phyloP scores from a whole-genome alignment of 2,113 vertebrate genomes.

The Macquaria australasica region DNA sequence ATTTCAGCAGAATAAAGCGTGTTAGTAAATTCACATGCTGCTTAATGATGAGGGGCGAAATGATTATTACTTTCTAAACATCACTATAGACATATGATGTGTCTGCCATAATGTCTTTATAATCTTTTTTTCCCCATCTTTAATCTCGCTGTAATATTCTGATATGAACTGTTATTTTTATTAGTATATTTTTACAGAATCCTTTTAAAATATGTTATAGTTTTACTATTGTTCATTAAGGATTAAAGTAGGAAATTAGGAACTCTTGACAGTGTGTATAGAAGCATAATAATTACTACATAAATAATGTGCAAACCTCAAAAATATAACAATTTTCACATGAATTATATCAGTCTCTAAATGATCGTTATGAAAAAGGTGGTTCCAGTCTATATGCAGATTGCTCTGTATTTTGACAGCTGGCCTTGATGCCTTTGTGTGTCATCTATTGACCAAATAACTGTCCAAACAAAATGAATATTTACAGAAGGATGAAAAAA shows the following conservation, averaged over 20 bases:
- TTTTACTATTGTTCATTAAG: not conserved
- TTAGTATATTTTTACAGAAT: not conserved
- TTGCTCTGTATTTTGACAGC: conserved; percentile 40
- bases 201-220: not conserved
- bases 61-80: not conserved
- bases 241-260: not conserved
- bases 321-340: not conserved
- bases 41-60: not conserved
- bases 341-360: not conserved
- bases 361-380: not conserved
- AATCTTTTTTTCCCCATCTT: not conserved
- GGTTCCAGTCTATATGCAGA: conserved; percentile 17
- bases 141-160: not conserved
- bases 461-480: not conserved
- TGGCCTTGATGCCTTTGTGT: conserved; percentile 25
- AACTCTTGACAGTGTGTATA: not conserved
- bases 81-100: not conserved
- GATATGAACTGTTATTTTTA: not conserved
- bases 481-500: conserved; percentile 1
- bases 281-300: not conserved
- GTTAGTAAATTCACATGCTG: conserved; percentile 15
- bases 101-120: not conserved
- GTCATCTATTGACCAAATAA: not conserved
- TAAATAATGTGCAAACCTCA: not conserved
- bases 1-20: conserved; percentile 14